A percentile compares a stretch with the other conserved stretches of the same genome.
These are phyloP conservation scores for Oreochromis niloticus DNA, from an alignment of 2,113 vertebrate genomes.

Conservation along the genomic window DNA sequence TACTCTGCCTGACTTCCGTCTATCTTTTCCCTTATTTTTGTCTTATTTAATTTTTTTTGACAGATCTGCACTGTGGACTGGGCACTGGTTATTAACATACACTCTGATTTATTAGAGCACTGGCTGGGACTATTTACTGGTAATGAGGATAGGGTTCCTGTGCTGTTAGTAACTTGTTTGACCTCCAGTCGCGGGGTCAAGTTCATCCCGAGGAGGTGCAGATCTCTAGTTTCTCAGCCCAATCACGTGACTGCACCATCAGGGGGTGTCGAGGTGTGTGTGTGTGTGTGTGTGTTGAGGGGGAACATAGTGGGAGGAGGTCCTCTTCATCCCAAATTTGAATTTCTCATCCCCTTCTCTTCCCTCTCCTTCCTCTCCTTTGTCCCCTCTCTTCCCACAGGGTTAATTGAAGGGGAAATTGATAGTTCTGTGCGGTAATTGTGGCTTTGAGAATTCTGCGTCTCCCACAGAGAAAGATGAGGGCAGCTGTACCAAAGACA, in stretches of 20 bases:
- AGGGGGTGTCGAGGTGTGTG: background rate
- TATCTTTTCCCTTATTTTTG: background rate
- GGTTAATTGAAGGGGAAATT: conserved; percentile 75
- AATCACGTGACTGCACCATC: conserved; percentile 33
- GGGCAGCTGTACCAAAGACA: conserved; percentile 41
- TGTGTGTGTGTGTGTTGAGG: background rate
- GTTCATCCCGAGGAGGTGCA: conserved; percentile 48
- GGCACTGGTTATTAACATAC: conserved; percentile 42
- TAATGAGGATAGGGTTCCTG: conserved; percentile 31
- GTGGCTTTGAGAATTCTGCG: conserved; percentile 67
- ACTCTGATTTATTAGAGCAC: conserved; percentile 22
- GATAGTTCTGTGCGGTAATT: conserved; percentile 72
- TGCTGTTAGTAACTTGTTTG: conserved; percentile 51
- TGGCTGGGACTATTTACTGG: conserved; percentile 20
- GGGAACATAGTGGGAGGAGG: background rate
- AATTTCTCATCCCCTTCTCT: conserved; percentile 42
- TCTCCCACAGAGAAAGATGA: conserved; percentile 54
- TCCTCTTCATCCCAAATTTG: conserved; percentile 50
- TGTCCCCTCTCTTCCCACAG: conserved; percentile 50
- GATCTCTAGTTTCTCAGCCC: conserved; percentile 18
- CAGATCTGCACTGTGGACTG: conserved; percentile 13
- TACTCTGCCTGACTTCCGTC: background rate
- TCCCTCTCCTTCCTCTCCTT: conserved; percentile 6
- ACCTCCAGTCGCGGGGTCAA: conserved; percentile 54
- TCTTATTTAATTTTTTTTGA: background rate